Evolutionary conservation across 2,797 vertebrate species (phyloP).

Genomic region (Coracias cyanogaster): DNA sequence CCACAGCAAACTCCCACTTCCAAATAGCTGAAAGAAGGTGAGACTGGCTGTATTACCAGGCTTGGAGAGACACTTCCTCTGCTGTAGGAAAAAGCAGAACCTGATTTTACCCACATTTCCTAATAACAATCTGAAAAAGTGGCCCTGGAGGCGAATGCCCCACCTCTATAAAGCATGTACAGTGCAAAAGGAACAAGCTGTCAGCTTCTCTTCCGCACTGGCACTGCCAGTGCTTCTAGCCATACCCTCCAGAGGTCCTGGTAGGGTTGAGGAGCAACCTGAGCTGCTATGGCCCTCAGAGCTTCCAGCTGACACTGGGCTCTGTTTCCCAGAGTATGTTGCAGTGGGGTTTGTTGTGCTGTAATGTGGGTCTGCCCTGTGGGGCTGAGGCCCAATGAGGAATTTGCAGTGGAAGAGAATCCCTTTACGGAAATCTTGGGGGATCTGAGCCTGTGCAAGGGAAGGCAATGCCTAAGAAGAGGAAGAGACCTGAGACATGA

Average conservation of each 20-base stretch:
- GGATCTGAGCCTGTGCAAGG: neutral
- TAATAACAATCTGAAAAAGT: neutral
- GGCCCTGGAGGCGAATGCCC: accelerated
- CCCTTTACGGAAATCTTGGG: neutral
- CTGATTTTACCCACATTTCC: neutral
- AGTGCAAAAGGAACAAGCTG: neutral
- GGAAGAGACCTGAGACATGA: neutral
- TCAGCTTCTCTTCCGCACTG: neutral
- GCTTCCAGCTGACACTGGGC: neutral
- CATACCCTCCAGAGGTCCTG: neutral
- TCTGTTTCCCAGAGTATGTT: neutral
- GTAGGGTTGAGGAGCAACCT: neutral
- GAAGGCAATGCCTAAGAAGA: neutral
- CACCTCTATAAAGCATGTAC: neutral
- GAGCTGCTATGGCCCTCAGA: neutral
- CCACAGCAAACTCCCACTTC: accelerated
- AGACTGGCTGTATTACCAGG: neutral
- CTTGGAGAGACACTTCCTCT: neutral
- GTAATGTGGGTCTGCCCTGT: neutral
- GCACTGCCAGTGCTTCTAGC: neutral
- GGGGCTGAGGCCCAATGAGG: neutral
- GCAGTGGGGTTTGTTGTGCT: neutral
- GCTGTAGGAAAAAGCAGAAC: neutral
- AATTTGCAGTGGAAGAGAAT: neutral
- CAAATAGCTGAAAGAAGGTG: neutral